These are phyloP conservation scores for Flabesymbios commensalis DNA, from an alignment of 2,888 invertebrate genomes.

Conservation along the genomic window DNA sequence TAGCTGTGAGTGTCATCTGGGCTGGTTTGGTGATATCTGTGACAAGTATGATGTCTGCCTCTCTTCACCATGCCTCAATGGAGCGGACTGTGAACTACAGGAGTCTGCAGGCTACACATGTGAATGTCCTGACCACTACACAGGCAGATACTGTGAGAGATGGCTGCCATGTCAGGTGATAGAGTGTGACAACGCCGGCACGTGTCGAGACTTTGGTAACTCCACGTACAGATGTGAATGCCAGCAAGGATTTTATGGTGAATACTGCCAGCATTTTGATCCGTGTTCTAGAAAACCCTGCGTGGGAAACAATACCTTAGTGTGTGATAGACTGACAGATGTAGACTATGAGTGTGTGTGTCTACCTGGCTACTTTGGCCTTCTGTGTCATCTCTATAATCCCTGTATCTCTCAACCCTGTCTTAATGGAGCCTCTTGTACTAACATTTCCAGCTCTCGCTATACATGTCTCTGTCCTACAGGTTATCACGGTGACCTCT, in stretches of 20 bases:
- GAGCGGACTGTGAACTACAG: constrained; percentile 28
- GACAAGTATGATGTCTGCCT: constrained; percentile 29
- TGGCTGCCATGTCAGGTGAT: constrained; percentile 21
- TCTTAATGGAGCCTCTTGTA: neutral
- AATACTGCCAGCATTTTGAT: constrained; percentile 27
- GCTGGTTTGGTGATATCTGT: constrained; percentile 30
- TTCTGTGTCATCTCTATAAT: constrained; percentile 43
- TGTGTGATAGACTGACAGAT: constrained; percentile 31
- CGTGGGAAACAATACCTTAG: constrained; percentile 38
- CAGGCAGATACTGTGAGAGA: constrained; percentile 29
- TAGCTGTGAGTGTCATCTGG: constrained; percentile 7
- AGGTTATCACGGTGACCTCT: constrained; percentile 27
- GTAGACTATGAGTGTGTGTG: constrained; percentile 41
- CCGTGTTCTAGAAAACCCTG: constrained; percentile 26
- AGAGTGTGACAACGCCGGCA: constrained; percentile 28
- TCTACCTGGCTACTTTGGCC: constrained; percentile 41
- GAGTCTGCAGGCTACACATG: constrained; percentile 18
- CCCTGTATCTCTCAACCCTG: constrained; percentile 34
- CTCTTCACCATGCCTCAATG: constrained; percentile 31
- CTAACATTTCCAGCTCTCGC: neutral
- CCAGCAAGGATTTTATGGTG: constrained; percentile 25
- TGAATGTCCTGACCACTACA: constrained; percentile 18
- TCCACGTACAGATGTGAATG: constrained; percentile 30
- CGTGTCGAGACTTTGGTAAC: constrained; percentile 19
- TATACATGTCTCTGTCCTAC: constrained; percentile 26